Evolutionary conservation across 1,140 invertebrate species (phyloP).

Genomic region (Planococcus citri): DNA sequence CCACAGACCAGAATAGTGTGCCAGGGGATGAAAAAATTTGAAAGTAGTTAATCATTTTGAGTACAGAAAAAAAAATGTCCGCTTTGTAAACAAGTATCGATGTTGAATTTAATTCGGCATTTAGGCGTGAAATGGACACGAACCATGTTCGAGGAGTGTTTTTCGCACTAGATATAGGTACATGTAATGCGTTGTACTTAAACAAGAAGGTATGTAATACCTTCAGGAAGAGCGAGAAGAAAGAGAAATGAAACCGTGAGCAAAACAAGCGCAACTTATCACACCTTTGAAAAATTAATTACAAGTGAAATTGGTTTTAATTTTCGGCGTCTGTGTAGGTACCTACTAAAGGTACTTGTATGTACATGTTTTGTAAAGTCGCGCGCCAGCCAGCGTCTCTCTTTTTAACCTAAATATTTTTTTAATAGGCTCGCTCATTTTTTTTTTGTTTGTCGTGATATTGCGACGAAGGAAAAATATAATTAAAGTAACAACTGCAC

Average conservation of each 20-base stretch:
- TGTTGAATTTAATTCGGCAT: neutral
- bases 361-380: too few species aligned
- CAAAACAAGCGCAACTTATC: neutral
- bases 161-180: neutral
- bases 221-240: too few species aligned
- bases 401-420: neutral
- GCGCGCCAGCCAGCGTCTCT: neutral
- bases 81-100: neutral
- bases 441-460: too few species aligned
- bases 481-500: too few species aligned
- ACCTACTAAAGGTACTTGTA: too few species aligned
- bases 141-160: neutral
- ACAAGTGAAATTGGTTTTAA: neutral
- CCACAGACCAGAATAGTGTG: too few species aligned
- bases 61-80: too few species aligned
- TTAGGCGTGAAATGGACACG: neutral
- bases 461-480: too few species aligned
- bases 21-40: too few species aligned
- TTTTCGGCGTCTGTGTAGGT: neutral
- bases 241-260: too few species aligned
- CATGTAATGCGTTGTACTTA: neutral
- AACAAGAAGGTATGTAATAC: neutral
- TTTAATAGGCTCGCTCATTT: neutral
- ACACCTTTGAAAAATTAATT: constrained; percentile 4
- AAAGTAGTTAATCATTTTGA: too few species aligned